Evolutionary conservation across 2,888 invertebrate species (phyloP).

Genomic region (Emmelina monodactyla): DNA sequence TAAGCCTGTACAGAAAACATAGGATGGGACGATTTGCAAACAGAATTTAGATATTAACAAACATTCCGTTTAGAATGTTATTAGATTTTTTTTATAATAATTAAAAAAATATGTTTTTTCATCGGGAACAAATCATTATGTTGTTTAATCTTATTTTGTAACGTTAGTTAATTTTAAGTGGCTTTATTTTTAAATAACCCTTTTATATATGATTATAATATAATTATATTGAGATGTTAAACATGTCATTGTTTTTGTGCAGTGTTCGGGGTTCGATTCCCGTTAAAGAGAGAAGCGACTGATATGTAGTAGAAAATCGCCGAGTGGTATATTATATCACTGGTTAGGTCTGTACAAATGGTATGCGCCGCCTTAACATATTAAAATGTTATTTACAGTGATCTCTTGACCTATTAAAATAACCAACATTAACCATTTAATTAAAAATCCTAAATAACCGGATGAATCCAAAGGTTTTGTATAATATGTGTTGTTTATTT

Average conservation of each 20-base stretch:
- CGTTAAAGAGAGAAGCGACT: slow-evolving; percentile 59
- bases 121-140: slow-evolving; percentile 66
- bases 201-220: slow-evolving; percentile 47
- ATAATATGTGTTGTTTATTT: slow-evolving; percentile 25
- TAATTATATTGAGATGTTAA: slow-evolving; percentile 64
- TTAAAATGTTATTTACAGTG: slow-evolving; percentile 51
- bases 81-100: slow-evolving; percentile 48
- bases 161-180: slow-evolving; percentile 65
- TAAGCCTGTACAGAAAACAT: slow-evolving; percentile 62
- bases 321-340: slow-evolving; percentile 25
- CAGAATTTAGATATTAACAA: slow-evolving; percentile 61
- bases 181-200: slow-evolving; percentile 58
- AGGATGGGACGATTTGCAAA: slow-evolving; percentile 67
- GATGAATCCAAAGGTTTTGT: slow-evolving; percentile 12
- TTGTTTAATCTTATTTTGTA: slow-evolving; percentile 66
- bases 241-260: slow-evolving; percentile 62
- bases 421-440: slow-evolving; percentile 19
- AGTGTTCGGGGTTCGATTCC: slow-evolving; percentile 51
- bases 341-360: slow-evolving; percentile 59
- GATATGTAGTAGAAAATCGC: slow-evolving; percentile 54
- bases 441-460: slow-evolving; percentile 8
- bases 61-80: slow-evolving; percentile 67
- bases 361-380: slow-evolving; percentile 62
- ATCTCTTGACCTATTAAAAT: slow-evolving; percentile 28
- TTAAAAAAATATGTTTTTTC: slow-evolving; percentile 52